Evolutionary conservation across 1,140 invertebrate species (phyloP).

Genomic region (Megathymus violae): DNA sequence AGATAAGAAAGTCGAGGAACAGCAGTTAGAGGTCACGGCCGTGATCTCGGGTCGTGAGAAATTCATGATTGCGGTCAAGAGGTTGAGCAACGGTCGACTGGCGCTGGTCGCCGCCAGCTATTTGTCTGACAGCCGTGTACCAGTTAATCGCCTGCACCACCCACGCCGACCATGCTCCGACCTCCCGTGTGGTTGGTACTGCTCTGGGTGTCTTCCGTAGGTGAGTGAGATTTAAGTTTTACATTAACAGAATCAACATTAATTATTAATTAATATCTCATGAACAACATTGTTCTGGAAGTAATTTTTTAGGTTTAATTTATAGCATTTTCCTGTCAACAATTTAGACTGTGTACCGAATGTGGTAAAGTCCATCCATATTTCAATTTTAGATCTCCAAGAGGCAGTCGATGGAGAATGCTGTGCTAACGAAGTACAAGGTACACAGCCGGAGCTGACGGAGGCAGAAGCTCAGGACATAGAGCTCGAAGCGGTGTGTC

Average conservation of each 20-base stretch:
- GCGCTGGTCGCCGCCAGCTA: slow-evolving; percentile 39
- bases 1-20: slow-evolving; percentile 24
- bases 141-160: slow-evolving; percentile 39
- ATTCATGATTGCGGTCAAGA: slow-evolving; percentile 56
- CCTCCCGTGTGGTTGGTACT: slow-evolving; percentile 39
- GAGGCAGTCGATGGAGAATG: slow-evolving; percentile 55
- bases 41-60: slow-evolving; percentile 58
- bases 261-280: too few species aligned
- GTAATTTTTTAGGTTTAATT: too few species aligned
- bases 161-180: slow-evolving; percentile 42
- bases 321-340: too few species aligned
- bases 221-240: slow-evolving; percentile 45
- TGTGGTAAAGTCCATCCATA: not conserved
- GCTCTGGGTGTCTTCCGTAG: slow-evolving; percentile 39
- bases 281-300: too few species aligned
- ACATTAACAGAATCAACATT: not conserved
- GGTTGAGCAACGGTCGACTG: slow-evolving; percentile 50
- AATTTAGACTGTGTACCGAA: not conserved
- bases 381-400: slow-evolving; percentile 60
- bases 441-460: slow-evolving; percentile 42
- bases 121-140: slow-evolving; percentile 27
- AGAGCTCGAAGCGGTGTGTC: slow-evolving; percentile 63
- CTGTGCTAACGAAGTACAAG: slow-evolving; percentile 45
- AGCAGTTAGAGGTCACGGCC: slow-evolving; percentile 47
- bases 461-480: slow-evolving; percentile 48